Base-by-base conservation (phyloP, 2,797 vertebrate species). In the Hemitrygon akajei region DNA sequence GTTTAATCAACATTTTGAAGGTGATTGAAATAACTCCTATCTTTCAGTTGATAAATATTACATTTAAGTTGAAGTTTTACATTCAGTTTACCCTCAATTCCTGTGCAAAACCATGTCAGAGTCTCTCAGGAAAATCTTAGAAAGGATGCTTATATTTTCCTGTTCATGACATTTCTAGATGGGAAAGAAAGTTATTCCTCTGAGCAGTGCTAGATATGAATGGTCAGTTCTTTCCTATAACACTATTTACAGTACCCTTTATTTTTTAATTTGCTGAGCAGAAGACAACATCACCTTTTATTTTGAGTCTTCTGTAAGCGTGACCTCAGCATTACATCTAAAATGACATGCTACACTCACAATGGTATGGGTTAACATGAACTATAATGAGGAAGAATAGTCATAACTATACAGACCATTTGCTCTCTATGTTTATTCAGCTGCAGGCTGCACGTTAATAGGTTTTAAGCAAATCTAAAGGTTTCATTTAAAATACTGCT, bases 381-480 rank as follows among this genome's bases (percentile, higher is more conserved):
- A n/a, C 7, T 76, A 56, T 18, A 76, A 75, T 76, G 73, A 93
- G 40, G 40, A 93, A 76, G 18, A 10, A 1, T 71, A 93, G 76
- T 58, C 91, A 93, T 18, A 20, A 93, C 40, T 30, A 56, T 2
- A 40, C 69, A 40, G 37, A 0, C 16, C 37, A 30, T 92, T 47
- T 93, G 73, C 69, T 30, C 58, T 58, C 25, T 93, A 30, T 56
- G 40, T 75, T 93, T 93, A 76, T 93, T 93, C 91, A 93, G 71
- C 66, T 47, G 71, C 27, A 76, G 25, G 22, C 40, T 92, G n/a
- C 12, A 92, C 14, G 9, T 30, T 76, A 93, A 93, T 56, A 37
- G 91, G 37, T 93, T 81, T 79, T 40, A 27, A 93, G 40, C 37
- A 75, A 56, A 76, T 3, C 47, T 56, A 71, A 40, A 47, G 5